Base-by-base conservation (phyloP, 1,140 invertebrate species). In the Dendrolimus kikuchii region DNA sequence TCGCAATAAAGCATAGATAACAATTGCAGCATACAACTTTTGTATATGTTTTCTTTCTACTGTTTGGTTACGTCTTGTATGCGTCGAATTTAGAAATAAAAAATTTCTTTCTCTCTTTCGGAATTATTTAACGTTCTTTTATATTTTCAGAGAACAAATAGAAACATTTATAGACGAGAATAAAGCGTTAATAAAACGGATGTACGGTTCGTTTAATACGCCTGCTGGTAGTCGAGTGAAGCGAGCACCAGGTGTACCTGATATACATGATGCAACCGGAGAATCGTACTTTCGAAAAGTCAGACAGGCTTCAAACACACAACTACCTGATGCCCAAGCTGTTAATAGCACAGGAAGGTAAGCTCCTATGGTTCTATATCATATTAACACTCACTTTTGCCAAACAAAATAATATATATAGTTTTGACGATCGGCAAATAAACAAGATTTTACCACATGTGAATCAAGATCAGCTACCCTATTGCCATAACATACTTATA, bases 141-240 rank as follows among this genome's bases (percentile, higher is more conserved):
- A 7, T n/a, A 23, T 23, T 92, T 91, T 43, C 88, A 97, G 95
- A 80, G 94, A 96, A 45, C 91, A 93, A 67, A 97, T 97, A 78
- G 95, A 97, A 72, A 89, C 90, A 57, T 97, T 97, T 79, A 97
- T 97, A 69, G 95, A 97, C 66, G 95, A 97, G 70, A 97, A 97
- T 81, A 97, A 97, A 86, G 95, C 96, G 6, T 71, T 97, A 59
- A 96, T 97, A 90, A 93, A 95, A 70, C 88, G 96, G 53, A 97
- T 97, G 96, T 97, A 96, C 64, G 95, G 95, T 4, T 94, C 95
- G 59, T 96, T 96, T 68, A 90, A 86, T 5, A 83, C 85, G 5
- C 88, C 88, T 38, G 89, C 87, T 38, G 87, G 83, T 52, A 84
- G 87, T 71, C 76, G 85, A 40, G 90, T 81, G 74, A 71, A 88